phyloP scores from a whole-genome alignment of 1,140 invertebrate genomes.

The Paracyclopina nana region DNA sequence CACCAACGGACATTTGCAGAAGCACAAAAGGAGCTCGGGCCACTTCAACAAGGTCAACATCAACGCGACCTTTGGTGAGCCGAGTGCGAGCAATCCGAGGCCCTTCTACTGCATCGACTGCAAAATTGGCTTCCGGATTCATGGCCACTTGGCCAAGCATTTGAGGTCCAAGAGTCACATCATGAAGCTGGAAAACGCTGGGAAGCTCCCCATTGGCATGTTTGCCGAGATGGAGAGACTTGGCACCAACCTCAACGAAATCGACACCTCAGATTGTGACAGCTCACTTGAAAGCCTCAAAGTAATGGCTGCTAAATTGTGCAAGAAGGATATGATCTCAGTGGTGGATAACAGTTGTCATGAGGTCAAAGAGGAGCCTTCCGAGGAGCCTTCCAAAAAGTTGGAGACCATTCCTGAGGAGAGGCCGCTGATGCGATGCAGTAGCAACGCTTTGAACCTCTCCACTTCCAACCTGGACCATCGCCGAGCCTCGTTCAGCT shows the following conservation, averaged over 20 bases:
- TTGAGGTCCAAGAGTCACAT: slow-evolving; percentile 90
- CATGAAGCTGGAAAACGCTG: slow-evolving; percentile 74
- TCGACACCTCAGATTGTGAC: slow-evolving; percentile 79
- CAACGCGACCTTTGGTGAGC: slow-evolving; percentile 62
- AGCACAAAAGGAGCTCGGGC: slow-evolving; percentile 67
- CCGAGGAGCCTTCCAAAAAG: neutral
- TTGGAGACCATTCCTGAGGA: neutral
- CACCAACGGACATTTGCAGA: slow-evolving; percentile 74
- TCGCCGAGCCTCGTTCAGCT: neutral
- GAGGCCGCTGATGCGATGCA: neutral
- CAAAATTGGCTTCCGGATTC: slow-evolving; percentile 84
- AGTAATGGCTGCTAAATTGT: slow-evolving; percentile 54
- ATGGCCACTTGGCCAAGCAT: slow-evolving; percentile 89
- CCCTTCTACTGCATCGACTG: slow-evolving; percentile 88
- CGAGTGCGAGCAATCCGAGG: slow-evolving; percentile 65
- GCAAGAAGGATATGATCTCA: slow-evolving; percentile 50
- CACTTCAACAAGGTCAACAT: slow-evolving; percentile 74
- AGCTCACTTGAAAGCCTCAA: slow-evolving; percentile 69
- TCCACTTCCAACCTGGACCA: neutral
- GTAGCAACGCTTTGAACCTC: neutral
- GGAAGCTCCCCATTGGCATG: slow-evolving; percentile 82
- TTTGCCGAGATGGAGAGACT: slow-evolving; percentile 82
- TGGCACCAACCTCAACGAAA: slow-evolving; percentile 71
- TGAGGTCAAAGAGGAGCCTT: neutral
- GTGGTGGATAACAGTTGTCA: neutral